Evolutionary conservation across 1,140 invertebrate genomes (phyloP).

Genomic region (Drosophila jambulina): DNA sequence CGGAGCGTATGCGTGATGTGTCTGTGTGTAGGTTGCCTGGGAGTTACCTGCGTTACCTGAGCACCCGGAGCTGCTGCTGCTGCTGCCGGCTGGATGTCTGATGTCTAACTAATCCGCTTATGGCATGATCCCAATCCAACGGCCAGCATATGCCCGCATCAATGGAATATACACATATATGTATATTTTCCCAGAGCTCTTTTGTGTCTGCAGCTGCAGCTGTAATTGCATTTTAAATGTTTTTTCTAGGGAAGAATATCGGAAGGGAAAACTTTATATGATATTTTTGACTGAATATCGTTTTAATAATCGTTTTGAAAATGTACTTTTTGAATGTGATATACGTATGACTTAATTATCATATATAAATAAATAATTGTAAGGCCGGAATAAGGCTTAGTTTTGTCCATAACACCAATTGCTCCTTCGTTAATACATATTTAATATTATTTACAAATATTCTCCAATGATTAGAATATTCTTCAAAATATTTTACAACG

Average conservation of each 20-base stretch:
- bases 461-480: background rate
- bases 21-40: slow-evolving; percentile 28
- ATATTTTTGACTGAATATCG: background rate
- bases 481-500: background rate
- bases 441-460: background rate
- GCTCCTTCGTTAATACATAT: background rate
- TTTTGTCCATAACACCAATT: background rate
- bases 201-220: slow-evolving; percentile 18
- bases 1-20: slow-evolving; percentile 74
- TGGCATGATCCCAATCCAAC: slow-evolving; percentile 60
- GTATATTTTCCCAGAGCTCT: slow-evolving; percentile 2
- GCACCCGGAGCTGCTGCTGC: slow-evolving; percentile 10
- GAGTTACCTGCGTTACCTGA: slow-evolving; percentile 18
- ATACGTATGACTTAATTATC: too few species aligned
- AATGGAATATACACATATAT: slow-evolving; percentile 23
- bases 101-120: slow-evolving; percentile 71
- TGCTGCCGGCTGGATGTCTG: slow-evolving; percentile 21
- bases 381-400: background rate
- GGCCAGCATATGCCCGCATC: slow-evolving; percentile 44
- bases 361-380: too few species aligned
- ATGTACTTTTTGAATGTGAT: too few species aligned
- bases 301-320: background rate
- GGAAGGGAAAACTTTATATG: too few species aligned
- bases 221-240: slow-evolving; percentile 79
- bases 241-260: slow-evolving; percentile 8